These are phyloP conservation scores for Torymus texanus DNA, from an alignment of 2,888 invertebrate species.

Conservation along the genomic window DNA sequence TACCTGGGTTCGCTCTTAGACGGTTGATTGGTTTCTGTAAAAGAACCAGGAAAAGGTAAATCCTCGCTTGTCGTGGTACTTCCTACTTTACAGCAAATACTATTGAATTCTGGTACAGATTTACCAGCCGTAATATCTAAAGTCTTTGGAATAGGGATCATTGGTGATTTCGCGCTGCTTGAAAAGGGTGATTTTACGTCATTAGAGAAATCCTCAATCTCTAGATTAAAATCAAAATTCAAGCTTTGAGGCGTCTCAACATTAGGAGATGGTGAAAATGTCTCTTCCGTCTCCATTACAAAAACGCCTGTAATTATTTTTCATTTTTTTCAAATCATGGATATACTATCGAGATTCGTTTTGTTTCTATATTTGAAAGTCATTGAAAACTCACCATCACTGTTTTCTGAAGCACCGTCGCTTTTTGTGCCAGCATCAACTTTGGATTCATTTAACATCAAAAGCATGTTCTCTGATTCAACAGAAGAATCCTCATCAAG, in stretches of 20 bases:
- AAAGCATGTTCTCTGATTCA: conserved; percentile 74
- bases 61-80: conserved; percentile 77
- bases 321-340: background rate
- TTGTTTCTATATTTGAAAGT: background rate
- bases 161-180: conserved; percentile 79
- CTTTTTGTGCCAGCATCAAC: conserved; percentile 60
- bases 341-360: too few relatives aligned
- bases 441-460: conserved; percentile 61
- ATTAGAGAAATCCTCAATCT: conserved; percentile 75
- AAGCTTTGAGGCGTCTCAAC: conserved; percentile 76
- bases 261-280: conserved; percentile 73
- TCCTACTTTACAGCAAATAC: conserved; percentile 81
- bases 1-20: conserved; percentile 36
- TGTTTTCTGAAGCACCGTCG: conserved; percentile 64
- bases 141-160: conserved; percentile 81
- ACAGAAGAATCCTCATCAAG: conserved; percentile 78
- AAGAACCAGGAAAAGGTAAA: conserved; percentile 61
- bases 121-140: conserved; percentile 76
- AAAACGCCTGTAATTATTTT: conserved; percentile 78
- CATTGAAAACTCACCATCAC: conserved; percentile 72
- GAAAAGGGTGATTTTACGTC: conserved; percentile 69
- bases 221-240: conserved; percentile 76
- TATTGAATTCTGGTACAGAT: conserved; percentile 77
- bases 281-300: conserved; percentile 83
- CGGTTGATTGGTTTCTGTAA: conserved; percentile 39